A percentile compares a stretch with the other conserved stretches of the same genome.
phyloP scores from a whole-genome alignment of 1,140 invertebrate species.

The Meteorus sp. region DNA sequence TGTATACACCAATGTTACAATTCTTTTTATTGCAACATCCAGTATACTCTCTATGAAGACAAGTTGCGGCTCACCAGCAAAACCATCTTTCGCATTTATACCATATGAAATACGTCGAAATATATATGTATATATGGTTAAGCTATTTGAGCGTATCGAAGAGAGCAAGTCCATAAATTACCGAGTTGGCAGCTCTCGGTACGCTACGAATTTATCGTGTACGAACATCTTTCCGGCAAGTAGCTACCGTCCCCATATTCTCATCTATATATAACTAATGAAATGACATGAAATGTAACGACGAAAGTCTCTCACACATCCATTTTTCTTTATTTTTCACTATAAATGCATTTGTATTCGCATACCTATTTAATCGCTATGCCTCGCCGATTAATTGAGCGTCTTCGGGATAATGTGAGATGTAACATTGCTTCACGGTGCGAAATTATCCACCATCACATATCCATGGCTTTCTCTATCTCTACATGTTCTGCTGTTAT shows the following conservation, averaged over 20 bases:
- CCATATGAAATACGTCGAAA: no score
- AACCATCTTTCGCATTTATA: no score
- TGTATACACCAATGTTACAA: no score
- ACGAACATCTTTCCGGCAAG: slow-evolving; percentile 30
- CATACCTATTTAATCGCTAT: no score
- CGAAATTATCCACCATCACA: no score
- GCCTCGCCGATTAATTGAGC: slow-evolving; percentile 17
- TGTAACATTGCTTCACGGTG: not conserved
- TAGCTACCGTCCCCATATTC: slow-evolving; percentile 23
- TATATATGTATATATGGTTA: slow-evolving; percentile 4
- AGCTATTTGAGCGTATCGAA: slow-evolving; percentile 30
- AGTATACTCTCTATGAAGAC: not conserved
- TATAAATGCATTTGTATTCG: no score
- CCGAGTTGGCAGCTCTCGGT: slow-evolving; percentile 27
- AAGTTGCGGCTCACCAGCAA: not conserved
- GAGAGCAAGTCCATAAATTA: slow-evolving; percentile 31
- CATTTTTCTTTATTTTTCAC: not conserved
- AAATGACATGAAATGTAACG: slow-evolving; percentile 6
- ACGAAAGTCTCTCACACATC: not conserved
- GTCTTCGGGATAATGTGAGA: not conserved
- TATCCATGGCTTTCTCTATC: not conserved
- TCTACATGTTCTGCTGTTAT: no score
- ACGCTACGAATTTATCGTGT: slow-evolving; percentile 31
- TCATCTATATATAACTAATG: slow-evolving; percentile 23
- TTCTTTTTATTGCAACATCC: no score